phyloP scores from a whole-genome alignment of 2,797 vertebrate species.

The Pelobates cultripes region DNA sequence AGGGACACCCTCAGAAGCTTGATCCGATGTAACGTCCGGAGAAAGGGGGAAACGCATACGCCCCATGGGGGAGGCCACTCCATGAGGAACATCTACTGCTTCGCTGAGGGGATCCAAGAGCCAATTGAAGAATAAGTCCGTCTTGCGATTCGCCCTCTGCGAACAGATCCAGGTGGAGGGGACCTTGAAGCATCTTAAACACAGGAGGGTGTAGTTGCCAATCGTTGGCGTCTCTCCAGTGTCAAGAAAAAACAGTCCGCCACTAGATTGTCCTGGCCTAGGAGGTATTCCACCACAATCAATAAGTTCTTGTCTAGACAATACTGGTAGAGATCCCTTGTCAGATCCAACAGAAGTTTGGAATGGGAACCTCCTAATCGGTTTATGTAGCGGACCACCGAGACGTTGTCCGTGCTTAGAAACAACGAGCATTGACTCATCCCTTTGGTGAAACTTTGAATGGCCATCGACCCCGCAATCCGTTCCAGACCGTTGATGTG shows the following conservation, averaged over 20 bases:
- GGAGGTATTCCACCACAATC: background rate
- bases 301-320: background rate
- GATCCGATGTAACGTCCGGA: too few species aligned
- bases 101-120: background rate
- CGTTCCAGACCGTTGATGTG: background rate
- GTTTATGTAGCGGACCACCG: background rate
- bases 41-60: too few species aligned
- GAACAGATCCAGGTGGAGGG: too few species aligned
- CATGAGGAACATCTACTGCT: too few species aligned
- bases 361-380: background rate
- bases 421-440: background rate
- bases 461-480: background rate
- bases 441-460: background rate
- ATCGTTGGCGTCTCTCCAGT: background rate
- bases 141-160: background rate
- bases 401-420: background rate
- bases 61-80: too few species aligned
- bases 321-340: background rate
- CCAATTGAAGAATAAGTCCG: background rate
- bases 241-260: background rate
- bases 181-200: background rate
- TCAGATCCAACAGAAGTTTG: background rate
- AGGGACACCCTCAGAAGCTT: too few species aligned
- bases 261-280: background rate
- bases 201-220: background rate